Evolutionary conservation across 2,113 vertebrate species (phyloP), one percentile per base, ranked within the genome.

Genomic region (Ancistrus triradiatus): DNA sequence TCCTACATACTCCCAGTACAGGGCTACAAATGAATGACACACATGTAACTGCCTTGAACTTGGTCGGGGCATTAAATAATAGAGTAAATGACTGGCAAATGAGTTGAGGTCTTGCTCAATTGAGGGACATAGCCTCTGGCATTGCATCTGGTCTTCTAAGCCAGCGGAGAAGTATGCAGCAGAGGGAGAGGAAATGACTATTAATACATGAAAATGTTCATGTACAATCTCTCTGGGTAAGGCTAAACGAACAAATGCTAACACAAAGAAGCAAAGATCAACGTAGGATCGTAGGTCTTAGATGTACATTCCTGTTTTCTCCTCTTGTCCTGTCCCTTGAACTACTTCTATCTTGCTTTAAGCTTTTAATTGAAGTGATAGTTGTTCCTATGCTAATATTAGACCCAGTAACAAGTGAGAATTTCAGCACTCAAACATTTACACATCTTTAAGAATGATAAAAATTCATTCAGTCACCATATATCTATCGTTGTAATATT

Each of bases 111-210:
- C 57, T 69, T 65, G 72, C 56, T 74, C 58, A 63, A 59, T 69
- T 65, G 56, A 66, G 61, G 50, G 66, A 44, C 72, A 56, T 69
- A 60, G 61, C 72, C 72, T 56, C 61, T 69, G 66, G 72, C 72
- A 74, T 56, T 53, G 66, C 72, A 74, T 74, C 72, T 74, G 66
- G 61, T 69, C 66, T 69, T 69, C 40, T 55, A 74, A 61, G 72
- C 61, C 72, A 74, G 50, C 38, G 42, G 43, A 56, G 47, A 65
- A 65, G 52, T 66, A 69, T 60, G 58, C 42, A 38, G 56, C 43
- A 69, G n/a, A 37, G 55, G 19, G 38, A 58, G 59, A 70, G 11
- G 17, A 22, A 43, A 27, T 53, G 14, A 68, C 13, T 47, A 57
- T 28, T 47, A 35, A 60, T 55, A 44, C 28, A 64, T 68, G 55